These are phyloP conservation scores for Drosophila pseudoananassae DNA, from an alignment of 1,140 invertebrate species.

Conservation along the genomic window DNA sequence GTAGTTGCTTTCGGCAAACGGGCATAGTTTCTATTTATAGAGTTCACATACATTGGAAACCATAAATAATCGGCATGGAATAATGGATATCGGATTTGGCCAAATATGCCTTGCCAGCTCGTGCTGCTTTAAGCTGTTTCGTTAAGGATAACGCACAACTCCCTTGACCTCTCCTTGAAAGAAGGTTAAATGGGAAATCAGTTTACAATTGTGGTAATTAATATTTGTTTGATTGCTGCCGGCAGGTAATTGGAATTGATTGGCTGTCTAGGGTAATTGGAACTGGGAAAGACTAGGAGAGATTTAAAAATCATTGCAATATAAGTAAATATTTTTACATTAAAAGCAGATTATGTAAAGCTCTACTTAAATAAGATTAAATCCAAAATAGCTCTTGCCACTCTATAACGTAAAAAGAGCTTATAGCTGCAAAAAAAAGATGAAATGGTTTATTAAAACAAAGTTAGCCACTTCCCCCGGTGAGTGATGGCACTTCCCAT, in stretches of 20 bases:
- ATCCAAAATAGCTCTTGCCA: neutral
- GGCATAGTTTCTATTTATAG: constrained; percentile 44
- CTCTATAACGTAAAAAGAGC: constrained; percentile 7
- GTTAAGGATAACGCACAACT: constrained; percentile 3
- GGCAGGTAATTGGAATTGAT: too few species aligned
- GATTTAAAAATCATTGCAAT: too few species aligned
- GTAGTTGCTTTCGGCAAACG: constrained; percentile 40
- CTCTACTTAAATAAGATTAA: neutral
- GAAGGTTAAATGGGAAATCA: constrained; percentile 1
- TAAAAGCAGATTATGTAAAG: too few species aligned
- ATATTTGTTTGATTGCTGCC: constrained; percentile 20
- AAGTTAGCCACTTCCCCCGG: constrained; percentile 4
- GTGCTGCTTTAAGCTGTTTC: neutral
- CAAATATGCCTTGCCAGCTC: constrained; percentile 42
- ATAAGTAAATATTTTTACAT: too few species aligned
- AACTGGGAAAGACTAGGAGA: too few species aligned
- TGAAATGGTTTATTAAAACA: constrained; percentile 21
- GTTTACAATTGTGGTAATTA: constrained; percentile 44
- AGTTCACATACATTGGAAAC: constrained; percentile 30
- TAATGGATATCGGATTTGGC: constrained; percentile 55
- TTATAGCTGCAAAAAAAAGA: neutral
- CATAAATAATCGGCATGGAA: constrained; percentile 57
- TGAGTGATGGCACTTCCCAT: constrained; percentile 30
- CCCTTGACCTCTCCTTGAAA: neutral
- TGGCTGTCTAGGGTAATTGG: too few species aligned